A percentile compares a stretch with the other conserved stretches of the same genome.
Evolutionary conservation across 2,113 vertebrate species (phyloP).

Genomic region (Melanostigma gelatinosum): DNA sequence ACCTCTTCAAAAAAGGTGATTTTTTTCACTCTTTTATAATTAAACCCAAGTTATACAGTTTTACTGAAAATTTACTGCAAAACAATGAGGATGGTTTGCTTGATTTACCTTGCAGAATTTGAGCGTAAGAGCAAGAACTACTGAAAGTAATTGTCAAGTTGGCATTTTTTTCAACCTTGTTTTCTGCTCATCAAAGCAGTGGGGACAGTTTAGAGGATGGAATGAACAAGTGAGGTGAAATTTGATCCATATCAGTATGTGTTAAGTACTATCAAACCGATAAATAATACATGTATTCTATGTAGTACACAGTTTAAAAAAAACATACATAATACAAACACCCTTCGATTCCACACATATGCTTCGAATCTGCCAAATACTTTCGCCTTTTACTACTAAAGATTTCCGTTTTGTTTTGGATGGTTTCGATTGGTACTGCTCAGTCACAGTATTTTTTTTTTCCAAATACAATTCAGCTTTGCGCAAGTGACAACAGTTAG

Average conservation of each 20-base stretch:
- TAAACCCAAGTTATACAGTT: neutral
- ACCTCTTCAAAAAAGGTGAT: neutral
- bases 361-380: constrained; percentile 69
- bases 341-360: neutral
- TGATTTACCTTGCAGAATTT: constrained; percentile 28
- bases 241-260: neutral
- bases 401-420: constrained; percentile 85
- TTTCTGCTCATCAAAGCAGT: neutral
- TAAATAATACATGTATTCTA: neutral
- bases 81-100: constrained; percentile 2
- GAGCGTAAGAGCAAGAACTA: neutral
- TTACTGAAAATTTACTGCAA: neutral
- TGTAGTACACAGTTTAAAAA: constrained; percentile 17
- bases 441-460: constrained; percentile 49
- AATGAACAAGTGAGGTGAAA: neutral
- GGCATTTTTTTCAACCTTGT: neutral
- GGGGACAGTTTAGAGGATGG: neutral
- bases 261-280: neutral
- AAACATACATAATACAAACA: neutral
- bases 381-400: constrained; percentile 94
- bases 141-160: neutral
- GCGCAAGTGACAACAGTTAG: constrained; percentile 89
- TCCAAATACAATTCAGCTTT: constrained; percentile 89
- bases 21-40: neutral
- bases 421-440: constrained; percentile 68